Percentiles rank a stretch among this genome's conserved stretches.
phyloP scores from a whole-genome alignment of 2,113 vertebrate genomes.

The Tylochromis polylepis region DNA sequence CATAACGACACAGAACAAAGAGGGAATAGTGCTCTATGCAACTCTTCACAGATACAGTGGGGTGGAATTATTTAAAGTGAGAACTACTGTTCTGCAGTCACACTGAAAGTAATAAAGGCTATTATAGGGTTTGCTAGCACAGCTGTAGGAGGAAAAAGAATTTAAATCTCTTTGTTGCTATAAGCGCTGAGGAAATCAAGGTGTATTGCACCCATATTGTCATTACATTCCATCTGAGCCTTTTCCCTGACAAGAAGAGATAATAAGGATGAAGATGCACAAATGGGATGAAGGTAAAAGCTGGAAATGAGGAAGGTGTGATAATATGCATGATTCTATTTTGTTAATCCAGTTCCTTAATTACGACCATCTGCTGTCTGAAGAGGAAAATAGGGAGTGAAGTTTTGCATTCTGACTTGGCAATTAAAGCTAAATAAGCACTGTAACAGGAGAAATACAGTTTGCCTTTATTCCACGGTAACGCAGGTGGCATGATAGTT shows the following conservation, averaged over 20 bases:
- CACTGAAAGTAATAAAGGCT: slow-evolving; percentile 38
- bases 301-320: slow-evolving; percentile 12
- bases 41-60: neutral
- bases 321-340: slow-evolving; percentile 14
- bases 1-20: slow-evolving; percentile 10
- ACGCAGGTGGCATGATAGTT: neutral
- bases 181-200: slow-evolving; percentile 20
- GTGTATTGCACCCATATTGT: neutral
- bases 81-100: slow-evolving; percentile 36
- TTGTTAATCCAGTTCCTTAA: slow-evolving; percentile 32
- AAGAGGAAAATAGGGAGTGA: slow-evolving; percentile 1
- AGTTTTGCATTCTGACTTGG: neutral
- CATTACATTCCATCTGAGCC: slow-evolving; percentile 37
- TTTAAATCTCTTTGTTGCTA: slow-evolving; percentile 7
- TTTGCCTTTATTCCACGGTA: neutral
- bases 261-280: slow-evolving; percentile 21
- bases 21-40: neutral
- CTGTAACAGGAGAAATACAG: neutral
- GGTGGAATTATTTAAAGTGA: slow-evolving; percentile 13
- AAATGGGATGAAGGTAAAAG: slow-evolving; percentile 29
- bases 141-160: slow-evolving; percentile 24
- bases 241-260: slow-evolving; percentile 5
- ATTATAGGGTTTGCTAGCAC: slow-evolving; percentile 30
- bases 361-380: slow-evolving; percentile 43
- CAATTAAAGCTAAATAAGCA: slow-evolving; percentile 10